Percentiles rank a stretch among this genome's conserved stretches.
phyloP scores from a whole-genome alignment of 1,140 invertebrate species.

The Dryas iulia region DNA sequence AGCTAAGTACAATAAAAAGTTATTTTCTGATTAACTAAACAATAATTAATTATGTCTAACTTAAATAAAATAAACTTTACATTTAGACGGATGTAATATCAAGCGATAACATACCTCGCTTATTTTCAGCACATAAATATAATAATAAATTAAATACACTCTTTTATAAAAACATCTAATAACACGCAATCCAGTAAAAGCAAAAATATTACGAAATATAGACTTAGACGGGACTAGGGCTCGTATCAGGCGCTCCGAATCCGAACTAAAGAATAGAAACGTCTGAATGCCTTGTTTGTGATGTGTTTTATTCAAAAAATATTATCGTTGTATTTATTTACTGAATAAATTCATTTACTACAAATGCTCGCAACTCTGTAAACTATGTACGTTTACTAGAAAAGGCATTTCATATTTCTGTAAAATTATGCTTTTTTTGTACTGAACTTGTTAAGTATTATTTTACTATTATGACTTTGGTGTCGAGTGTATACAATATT shows the following conservation, averaged over 20 bases:
- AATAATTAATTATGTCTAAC: constrained; percentile 28
- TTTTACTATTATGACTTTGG: constrained; percentile 77
- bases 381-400: background rate
- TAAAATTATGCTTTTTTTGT: constrained; percentile 66
- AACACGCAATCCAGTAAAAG: constrained; percentile 39
- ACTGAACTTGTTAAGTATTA: constrained; percentile 66
- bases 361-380: background rate
- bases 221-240: constrained; percentile 65
- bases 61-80: constrained; percentile 25
- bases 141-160: constrained; percentile 43
- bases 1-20: constrained; percentile 29
- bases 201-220: constrained; percentile 41
- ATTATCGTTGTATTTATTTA: background rate
- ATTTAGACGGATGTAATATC: constrained; percentile 35
- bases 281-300: constrained; percentile 31
- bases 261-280: constrained; percentile 18
- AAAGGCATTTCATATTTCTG: constrained; percentile 6
- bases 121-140: constrained; percentile 26
- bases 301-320: constrained; percentile 15
- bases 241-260: constrained; percentile 37
- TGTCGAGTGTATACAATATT: constrained; percentile 76
- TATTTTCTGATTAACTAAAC: constrained; percentile 21
- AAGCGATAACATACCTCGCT: constrained; percentile 19
- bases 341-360: background rate
- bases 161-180: constrained; percentile 37